phyloP scores from a whole-genome alignment of 2,888 invertebrate species.

The Eucriotettix oculatus region DNA sequence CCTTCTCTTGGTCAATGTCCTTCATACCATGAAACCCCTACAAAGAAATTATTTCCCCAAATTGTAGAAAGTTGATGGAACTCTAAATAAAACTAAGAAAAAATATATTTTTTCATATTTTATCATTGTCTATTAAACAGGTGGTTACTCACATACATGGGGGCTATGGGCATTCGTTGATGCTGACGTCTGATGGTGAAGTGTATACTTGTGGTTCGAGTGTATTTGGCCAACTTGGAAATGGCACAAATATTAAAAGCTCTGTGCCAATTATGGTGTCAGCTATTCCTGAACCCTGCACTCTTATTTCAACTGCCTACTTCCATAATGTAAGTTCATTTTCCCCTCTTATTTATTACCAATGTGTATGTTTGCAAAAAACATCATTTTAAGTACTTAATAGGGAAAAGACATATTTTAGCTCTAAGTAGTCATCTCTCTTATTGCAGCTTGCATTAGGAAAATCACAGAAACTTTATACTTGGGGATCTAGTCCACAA shows the following conservation, averaged over 20 bases:
- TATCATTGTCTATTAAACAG: slow-evolving; percentile 10
- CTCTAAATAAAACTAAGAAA: neutral
- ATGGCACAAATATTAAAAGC: slow-evolving; percentile 35
- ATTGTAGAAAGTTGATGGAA: no score
- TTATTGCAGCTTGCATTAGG: slow-evolving; percentile 44
- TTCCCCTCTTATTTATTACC: neutral
- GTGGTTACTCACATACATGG: slow-evolving; percentile 33
- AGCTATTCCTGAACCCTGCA: slow-evolving; percentile 33
- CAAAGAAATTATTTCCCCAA: no score
- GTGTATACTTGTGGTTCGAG: slow-evolving; percentile 55
- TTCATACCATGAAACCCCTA: no score
- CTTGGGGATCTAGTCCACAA: slow-evolving; percentile 66
- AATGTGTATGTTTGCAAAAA: neutral
- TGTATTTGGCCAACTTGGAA: slow-evolving; percentile 63
- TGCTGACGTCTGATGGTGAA: slow-evolving; percentile 48
- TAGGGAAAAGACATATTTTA: neutral
- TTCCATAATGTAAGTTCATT: slow-evolving; percentile 53
- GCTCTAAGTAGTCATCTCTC: neutral
- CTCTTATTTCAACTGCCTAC: slow-evolving; percentile 43
- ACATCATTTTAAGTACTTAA: neutral
- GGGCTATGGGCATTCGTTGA: slow-evolving; percentile 57
- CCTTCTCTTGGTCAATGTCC: no score
- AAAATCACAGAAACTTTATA: slow-evolving; percentile 44
- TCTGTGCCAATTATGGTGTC: slow-evolving; percentile 38
- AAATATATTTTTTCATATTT: neutral